Conservation (phyloP, 2,888 invertebrate genomes). For the Synergus itoensis region DNA sequence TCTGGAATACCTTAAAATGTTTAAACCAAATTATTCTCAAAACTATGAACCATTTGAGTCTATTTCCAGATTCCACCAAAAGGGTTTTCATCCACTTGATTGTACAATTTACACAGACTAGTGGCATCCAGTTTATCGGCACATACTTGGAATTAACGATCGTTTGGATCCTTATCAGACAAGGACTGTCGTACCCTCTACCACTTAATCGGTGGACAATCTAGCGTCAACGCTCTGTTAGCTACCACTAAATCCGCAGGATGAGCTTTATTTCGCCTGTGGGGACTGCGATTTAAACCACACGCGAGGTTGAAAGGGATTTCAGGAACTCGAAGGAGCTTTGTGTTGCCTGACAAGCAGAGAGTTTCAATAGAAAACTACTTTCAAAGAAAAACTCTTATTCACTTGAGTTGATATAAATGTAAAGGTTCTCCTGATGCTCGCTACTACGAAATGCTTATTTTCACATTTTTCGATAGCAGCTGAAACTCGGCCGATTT, state of each 20-base stretch:
- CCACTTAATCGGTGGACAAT: neutral
- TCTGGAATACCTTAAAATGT: no score
- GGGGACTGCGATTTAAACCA: constrained; percentile 34
- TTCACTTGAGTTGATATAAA: constrained; percentile 10
- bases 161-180: neutral
- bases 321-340: constrained; percentile 31
- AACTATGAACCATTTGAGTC: no score
- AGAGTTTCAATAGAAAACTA: constrained; percentile 31
- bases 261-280: constrained; percentile 2
- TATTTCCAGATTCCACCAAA: neutral
- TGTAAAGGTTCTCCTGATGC: neutral
- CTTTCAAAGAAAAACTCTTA: constrained; percentile 34
- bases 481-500: neutral
- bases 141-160: neutral
- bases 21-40: no score
- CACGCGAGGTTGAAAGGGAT: constrained; percentile 26
- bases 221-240: constrained; percentile 19
- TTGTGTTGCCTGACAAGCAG: constrained; percentile 31
- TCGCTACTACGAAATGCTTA: neutral
- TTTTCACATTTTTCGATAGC: neutral
- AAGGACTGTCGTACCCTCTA: neutral
- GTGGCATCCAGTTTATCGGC: neutral
- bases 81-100: neutral
- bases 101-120: neutral
- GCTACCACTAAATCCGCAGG: constrained; percentile 3